Evolutionary conservation across 2,888 invertebrate genomes (phyloP).

Genomic region (Sclerodermus sp.): DNA sequence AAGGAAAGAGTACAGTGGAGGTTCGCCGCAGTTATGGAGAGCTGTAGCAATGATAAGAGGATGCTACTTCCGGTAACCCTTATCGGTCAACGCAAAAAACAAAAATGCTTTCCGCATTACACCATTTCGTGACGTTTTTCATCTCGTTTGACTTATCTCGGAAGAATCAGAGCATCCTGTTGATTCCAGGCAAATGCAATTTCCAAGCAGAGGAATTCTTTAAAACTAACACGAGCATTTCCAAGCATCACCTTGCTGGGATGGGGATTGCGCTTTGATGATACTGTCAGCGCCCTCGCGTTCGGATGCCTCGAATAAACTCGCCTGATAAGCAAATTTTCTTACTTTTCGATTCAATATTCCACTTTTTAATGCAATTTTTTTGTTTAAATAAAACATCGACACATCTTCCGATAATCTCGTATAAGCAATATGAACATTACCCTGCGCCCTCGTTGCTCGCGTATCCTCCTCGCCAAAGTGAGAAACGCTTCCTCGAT

Average conservation of each 20-base stretch:
- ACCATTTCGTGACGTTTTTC: too few relatives aligned
- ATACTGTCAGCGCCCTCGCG: conserved; percentile 44
- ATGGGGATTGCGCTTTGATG: conserved; percentile 44
- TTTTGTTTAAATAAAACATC: conserved; percentile 1
- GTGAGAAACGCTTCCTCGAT: conserved; percentile 82
- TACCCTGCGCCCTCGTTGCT: conserved; percentile 77
- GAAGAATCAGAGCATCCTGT: too few relatives aligned
- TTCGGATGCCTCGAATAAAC: conserved; percentile 48
- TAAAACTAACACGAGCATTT: conserved; percentile 45
- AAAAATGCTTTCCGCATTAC: too few relatives aligned
- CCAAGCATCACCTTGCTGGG: conserved; percentile 48
- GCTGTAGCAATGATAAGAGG: too few relatives aligned
- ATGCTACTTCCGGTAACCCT: too few relatives aligned
- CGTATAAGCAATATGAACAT: too few relatives aligned
- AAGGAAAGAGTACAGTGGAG: too few relatives aligned
- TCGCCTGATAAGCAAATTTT: conserved; percentile 34
- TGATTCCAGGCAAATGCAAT: too few relatives aligned
- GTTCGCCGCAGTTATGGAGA: too few relatives aligned
- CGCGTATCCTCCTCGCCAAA: conserved; percentile 79
- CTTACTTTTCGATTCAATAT: neutral
- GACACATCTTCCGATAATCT: neutral
- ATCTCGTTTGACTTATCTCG: too few relatives aligned
- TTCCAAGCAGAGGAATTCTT: neutral
- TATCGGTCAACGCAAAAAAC: too few relatives aligned
- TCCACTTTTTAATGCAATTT: neutral